A percentile compares a stretch with the other conserved stretches of the same genome.
Conservation (phyloP, 1,140 invertebrate genomes). For the Leptestheria dahalacensis region DNA sequence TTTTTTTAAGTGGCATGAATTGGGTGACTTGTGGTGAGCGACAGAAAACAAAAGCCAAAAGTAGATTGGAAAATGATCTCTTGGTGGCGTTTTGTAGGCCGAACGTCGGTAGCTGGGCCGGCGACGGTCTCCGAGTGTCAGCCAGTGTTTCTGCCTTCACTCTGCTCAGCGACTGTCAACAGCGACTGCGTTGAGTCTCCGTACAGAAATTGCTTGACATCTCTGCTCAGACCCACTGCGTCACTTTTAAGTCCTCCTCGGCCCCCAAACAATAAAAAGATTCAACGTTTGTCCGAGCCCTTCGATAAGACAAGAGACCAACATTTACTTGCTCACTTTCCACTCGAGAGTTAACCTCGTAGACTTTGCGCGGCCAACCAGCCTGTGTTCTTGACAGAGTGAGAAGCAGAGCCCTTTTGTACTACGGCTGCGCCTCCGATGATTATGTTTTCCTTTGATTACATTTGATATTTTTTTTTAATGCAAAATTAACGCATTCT, state of each 20-base stretch:
- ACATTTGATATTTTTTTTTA: background rate
- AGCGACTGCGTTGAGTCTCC: conserved; percentile 4
- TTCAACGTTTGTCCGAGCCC: background rate
- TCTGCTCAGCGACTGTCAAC: conserved; percentile 6
- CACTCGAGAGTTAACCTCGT: background rate
- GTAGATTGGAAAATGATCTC: conserved; percentile 1
- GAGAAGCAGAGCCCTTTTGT: conserved; percentile 2
- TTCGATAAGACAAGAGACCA: background rate
- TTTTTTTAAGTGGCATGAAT: no score
- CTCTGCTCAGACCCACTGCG: conserved; percentile 5
- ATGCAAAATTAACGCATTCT: background rate
- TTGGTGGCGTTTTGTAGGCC: conserved; percentile 16
- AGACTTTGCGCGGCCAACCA: background rate
- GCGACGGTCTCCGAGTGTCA: conserved; percentile 8
- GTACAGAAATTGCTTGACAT: conserved; percentile 3
- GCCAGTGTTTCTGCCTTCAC: background rate
- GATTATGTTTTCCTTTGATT: background rate
- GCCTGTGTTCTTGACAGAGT: background rate
- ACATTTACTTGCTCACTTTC: no score
- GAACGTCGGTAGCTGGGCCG: conserved; percentile 14
- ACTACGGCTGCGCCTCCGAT: background rate
- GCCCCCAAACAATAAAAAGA: background rate
- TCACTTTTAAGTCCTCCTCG: conserved; percentile 1
- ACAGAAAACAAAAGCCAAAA: background rate
- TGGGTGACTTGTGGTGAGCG: no score